Evolutionary conservation across 1,140 invertebrate genomes (phyloP).

Genomic region (Telenomus remus): DNA sequence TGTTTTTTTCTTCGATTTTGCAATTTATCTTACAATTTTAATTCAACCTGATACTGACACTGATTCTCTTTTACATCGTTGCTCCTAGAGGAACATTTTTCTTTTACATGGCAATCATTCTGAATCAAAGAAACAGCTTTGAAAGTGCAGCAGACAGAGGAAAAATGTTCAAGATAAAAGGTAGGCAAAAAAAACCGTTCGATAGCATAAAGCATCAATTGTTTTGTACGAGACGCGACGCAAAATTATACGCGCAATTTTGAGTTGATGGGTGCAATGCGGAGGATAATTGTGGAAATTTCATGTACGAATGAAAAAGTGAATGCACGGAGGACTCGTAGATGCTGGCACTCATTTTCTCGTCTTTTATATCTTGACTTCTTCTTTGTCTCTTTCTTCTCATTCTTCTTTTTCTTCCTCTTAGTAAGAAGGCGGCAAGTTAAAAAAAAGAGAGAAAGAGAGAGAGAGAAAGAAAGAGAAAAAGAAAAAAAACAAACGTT

Average conservation of each 20-base stretch:
- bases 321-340: slow-evolving; percentile 1
- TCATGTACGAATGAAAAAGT: slow-evolving; percentile 9
- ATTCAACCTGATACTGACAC: not conserved
- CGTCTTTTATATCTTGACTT: slow-evolving; percentile 6
- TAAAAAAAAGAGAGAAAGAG: slow-evolving; percentile 3
- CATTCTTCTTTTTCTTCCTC: slow-evolving; percentile 14
- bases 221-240: not conserved
- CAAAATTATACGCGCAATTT: not conserved
- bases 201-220: not conserved
- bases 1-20: not conserved
- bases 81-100: not conserved
- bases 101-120: not conserved
- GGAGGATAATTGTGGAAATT: slow-evolving; percentile 23
- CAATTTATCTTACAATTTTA: not conserved
- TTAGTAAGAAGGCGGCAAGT: slow-evolving; percentile 10
- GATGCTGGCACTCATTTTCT: slow-evolving; percentile 23
- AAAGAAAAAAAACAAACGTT: slow-evolving; percentile 35
- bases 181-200: not conserved
- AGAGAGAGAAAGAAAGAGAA: slow-evolving; percentile 3
- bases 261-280: slow-evolving; percentile 13
- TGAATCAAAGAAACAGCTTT: not conserved
- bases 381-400: slow-evolving; percentile 9
- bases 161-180: not conserved
- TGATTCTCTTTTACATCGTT: not conserved
- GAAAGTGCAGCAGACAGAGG: not conserved